Base-by-base conservation (phyloP, 2,113 vertebrate genomes). In the Pseudorasbora parva region DNA sequence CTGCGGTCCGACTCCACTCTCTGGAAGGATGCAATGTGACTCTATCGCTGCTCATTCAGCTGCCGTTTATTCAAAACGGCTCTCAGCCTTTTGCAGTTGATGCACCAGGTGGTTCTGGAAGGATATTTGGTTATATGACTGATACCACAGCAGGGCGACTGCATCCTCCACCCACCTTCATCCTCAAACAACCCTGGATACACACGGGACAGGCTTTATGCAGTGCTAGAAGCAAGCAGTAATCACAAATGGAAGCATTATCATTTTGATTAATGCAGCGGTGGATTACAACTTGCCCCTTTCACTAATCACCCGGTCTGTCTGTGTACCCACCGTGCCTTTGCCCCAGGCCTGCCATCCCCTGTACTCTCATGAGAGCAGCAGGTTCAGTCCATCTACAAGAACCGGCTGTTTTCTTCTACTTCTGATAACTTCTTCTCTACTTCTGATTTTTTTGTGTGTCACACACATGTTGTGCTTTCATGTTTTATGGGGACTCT, bases 241-340 rank as follows among this genome's bases (percentile, higher is more conserved):
- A 91, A 89, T 93, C 91, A 90, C 90, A 91, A 92, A 88, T 90
- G 88, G 86, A 91, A 89, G 87, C 84, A 74, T 92, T 93, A 92
- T 92, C 88, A 91, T 92, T 92, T 90, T 87, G 90, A 93, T 92
- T 91, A 90, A 93, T 92, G 91, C 91, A 88, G 86, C 86, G 85
- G 82, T 87, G 91, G 93, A 94, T 94, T 93, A 93, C 92, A 85
- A 93, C 87, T 87, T 92, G 93, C 93, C 92, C 92, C 88, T 93
- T 91, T 92, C 93, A 87, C 90, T 92, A 93, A 93, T 91, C 81
- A 82, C 47, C 85, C 88, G 86, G 89, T 76, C 78, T 86, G 90
- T 76, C 78, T 86, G 85, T 78, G 68, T 77, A 60, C 49, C 69
- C 51, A 54, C 19, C 25, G 30, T 85, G 86, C 62, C 87, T 89